Evolutionary conservation across 2,888 invertebrate species (phyloP).

Genomic region (Tribolium freemani): DNA sequence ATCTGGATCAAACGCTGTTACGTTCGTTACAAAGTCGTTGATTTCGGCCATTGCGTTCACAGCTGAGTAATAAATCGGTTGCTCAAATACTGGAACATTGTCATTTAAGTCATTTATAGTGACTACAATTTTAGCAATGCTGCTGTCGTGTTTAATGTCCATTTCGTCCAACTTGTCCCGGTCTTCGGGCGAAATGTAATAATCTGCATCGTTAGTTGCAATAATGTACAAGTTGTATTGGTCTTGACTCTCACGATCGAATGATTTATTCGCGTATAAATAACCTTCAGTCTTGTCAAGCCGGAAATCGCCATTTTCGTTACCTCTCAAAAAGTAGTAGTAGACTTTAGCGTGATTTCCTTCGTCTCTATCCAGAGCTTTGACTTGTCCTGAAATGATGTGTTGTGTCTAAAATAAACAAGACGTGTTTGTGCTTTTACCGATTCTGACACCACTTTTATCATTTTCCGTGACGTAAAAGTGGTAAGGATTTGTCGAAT

Average conservation of each 20-base stretch:
- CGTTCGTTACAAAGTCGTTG: constrained; percentile 81
- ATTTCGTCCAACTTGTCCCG: constrained; percentile 67
- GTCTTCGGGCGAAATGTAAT: constrained; percentile 73
- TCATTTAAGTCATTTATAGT: constrained; percentile 87
- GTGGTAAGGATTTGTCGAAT: constrained; percentile 74
- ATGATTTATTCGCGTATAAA: constrained; percentile 82
- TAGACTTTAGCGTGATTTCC: constrained; percentile 87
- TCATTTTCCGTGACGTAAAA: constrained; percentile 83
- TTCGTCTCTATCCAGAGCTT: constrained; percentile 82
- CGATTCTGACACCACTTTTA: constrained; percentile 74
- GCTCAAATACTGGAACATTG: constrained; percentile 77
- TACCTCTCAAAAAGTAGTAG: constrained; percentile 86
- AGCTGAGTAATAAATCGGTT: constrained; percentile 68
- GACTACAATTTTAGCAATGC: constrained; percentile 80
- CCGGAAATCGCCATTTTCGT: constrained; percentile 82
- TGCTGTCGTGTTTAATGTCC: constrained; percentile 71
- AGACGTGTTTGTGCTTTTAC: constrained; percentile 62
- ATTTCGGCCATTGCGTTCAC: constrained; percentile 84
- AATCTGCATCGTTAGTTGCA: constrained; percentile 87
- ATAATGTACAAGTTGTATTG: constrained; percentile 83
- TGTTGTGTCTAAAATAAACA: constrained; percentile 1
- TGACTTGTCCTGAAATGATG: constrained; percentile 73
- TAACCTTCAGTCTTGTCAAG: constrained; percentile 86
- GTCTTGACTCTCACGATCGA: constrained; percentile 85
- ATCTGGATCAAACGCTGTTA: constrained; percentile 88